Conservation (phyloP, 2,797 vertebrate species). For the Acanthis flammea region DNA sequence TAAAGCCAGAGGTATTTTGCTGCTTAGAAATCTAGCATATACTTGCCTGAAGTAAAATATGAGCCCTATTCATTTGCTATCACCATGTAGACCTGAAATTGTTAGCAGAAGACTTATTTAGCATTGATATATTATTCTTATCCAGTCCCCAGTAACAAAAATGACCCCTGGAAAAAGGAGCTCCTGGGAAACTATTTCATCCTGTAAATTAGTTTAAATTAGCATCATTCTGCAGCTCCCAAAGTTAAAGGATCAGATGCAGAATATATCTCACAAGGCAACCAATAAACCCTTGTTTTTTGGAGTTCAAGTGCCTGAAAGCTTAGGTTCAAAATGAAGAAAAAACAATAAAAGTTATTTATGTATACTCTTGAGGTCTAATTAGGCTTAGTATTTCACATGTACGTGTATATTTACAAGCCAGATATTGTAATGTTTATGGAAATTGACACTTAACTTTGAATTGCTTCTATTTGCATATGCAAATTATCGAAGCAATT, state of each 20-base stretch:
- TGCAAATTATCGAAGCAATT: conserved; percentile 52
- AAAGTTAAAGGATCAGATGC: neutral
- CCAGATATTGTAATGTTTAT: conserved; percentile 53
- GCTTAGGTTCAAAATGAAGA: conserved; percentile 26
- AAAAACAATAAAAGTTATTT: conserved; percentile 49
- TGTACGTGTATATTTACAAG: conserved; percentile 22
- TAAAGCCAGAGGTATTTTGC: neutral
- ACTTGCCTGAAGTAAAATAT: neutral
- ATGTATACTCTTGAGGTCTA: conserved; percentile 56
- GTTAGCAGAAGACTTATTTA: neutral
- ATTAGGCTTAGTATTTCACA: conserved; percentile 52
- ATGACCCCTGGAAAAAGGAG: neutral
- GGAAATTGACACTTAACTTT: conserved; percentile 67
- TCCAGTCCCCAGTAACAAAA: neutral
- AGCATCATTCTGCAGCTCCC: neutral
- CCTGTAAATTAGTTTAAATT: conserved; percentile 22
- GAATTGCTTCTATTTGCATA: conserved; percentile 66
- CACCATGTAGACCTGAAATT: neutral
- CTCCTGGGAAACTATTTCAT: neutral
- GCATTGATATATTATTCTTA: neutral
- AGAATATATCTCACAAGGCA: neutral
- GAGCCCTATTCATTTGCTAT: neutral
- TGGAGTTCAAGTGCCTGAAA: conserved; percentile 30
- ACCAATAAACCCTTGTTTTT: neutral
- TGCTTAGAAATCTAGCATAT: neutral